Evolutionary conservation across 2,113 vertebrate genomes (phyloP), one percentile per base, ranked within the genome.

Genomic region (Sinocyclocheilus maitianheensis): DNA sequence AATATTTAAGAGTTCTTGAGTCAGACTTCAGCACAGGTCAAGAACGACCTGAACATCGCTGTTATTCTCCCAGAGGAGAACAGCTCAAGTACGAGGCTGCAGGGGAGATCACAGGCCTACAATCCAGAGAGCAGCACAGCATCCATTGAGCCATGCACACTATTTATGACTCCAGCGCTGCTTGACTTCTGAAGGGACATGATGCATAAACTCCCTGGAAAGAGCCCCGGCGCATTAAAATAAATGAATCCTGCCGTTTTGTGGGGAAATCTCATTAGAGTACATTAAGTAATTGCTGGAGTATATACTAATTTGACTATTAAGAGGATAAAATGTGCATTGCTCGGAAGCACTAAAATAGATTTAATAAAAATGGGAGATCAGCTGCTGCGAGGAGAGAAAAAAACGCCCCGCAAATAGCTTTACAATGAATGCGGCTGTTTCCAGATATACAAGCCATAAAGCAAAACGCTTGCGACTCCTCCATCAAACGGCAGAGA

Each of bases 231-330:
- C 90, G 89, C 94, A 95, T 94, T 94, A 93, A 94, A 94, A 94
- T 93, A 94, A 95, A 95, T 94, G 93, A 95, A 94, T 94, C 91
- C 91, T 90, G 94, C 94, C 91, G 91, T 94, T 95, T 94, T 91
- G 88, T 90, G 87, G 88, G 92, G 92, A 94, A 95, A 96, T 95
- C 93, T 95, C 93, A 95, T 96, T 95, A 95, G 92, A 93, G 93
- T 94, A 94, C 94, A 95, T 95, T 95, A 95, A 94, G 94, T 93
- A 94, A 96, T 94, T 94, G 93, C 93, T 93, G 91, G 92, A 92
- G 93, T 95, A 94, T 94, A 94, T 94, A 94, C 93, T 94, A 93
- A 94, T 94, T 94, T 95, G 92, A 95, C 94, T 94, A 93, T 95
- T 95, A 95, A 95, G 94, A 94, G 95, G 94, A 95, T 94, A 94